These are phyloP conservation scores for Tretioscincus oriximinensis DNA, from an alignment of 2,113 vertebrate species.

Conservation along the genomic window DNA sequence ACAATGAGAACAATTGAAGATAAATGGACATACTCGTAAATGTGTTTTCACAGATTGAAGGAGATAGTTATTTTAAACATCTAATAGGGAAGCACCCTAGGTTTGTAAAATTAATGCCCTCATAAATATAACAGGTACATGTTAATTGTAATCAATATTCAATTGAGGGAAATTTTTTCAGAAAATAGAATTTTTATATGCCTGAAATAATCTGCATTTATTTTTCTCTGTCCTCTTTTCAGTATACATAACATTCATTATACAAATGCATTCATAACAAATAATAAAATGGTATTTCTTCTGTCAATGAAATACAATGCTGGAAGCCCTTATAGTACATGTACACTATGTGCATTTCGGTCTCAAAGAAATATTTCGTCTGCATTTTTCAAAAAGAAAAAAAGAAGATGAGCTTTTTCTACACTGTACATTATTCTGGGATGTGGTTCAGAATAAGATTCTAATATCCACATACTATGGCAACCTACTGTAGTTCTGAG, in stretches of 20 bases:
- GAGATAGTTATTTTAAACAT: too few species aligned
- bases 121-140: neutral
- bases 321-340: neutral
- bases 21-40: too few species aligned
- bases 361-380: neutral
- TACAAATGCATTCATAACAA: neutral
- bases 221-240: neutral
- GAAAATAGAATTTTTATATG: rapidly evolving
- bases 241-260: too few species aligned
- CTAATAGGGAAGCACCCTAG: neutral
- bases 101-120: neutral
- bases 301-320: neutral
- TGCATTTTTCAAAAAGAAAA: neutral
- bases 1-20: too few species aligned
- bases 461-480: neutral
- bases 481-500: neutral
- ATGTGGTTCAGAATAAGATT: too few species aligned
- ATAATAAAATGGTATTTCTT: neutral
- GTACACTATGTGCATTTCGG: neutral
- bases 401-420: neutral
- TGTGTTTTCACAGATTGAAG: too few species aligned
- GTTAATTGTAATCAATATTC: neutral
- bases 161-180: neutral
- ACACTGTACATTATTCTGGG: too few species aligned
- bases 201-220: neutral